Evolutionary conservation across 2,888 invertebrate genomes (phyloP).

Genomic region (Calliopum simillimum): DNA sequence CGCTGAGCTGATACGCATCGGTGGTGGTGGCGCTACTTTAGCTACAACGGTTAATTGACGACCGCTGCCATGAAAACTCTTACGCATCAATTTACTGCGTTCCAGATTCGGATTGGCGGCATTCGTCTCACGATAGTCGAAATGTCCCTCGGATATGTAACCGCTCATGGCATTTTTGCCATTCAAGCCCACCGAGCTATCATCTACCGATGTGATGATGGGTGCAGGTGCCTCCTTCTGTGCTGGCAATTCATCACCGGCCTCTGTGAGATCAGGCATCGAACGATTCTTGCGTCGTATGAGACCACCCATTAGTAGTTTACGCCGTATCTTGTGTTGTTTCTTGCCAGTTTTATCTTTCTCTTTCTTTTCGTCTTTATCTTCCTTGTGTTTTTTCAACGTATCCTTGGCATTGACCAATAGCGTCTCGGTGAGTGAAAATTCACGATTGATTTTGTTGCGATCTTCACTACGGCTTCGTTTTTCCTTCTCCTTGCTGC

Average conservation of each 20-base stretch:
- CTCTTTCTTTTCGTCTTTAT: slow-evolving; percentile 73
- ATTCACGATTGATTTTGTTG: slow-evolving; percentile 80
- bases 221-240: slow-evolving; percentile 62
- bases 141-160: slow-evolving; percentile 87
- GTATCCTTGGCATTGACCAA: slow-evolving; percentile 69
- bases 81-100: slow-evolving; percentile 87
- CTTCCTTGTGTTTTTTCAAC: slow-evolving; percentile 72
- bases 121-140: slow-evolving; percentile 76
- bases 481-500: slow-evolving; percentile 81
- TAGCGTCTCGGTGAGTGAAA: slow-evolving; percentile 75
- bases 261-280: slow-evolving; percentile 91
- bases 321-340: slow-evolving; percentile 89
- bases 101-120: slow-evolving; percentile 84
- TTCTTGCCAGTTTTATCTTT: slow-evolving; percentile 86
- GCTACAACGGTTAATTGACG: slow-evolving; percentile 84
- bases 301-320: slow-evolving; percentile 88
- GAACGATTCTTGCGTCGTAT: slow-evolving; percentile 90
- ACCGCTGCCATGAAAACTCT: slow-evolving; percentile 88
- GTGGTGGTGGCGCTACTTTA: slow-evolving; percentile 88
- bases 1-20: slow-evolving; percentile 87
- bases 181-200: slow-evolving; percentile 79
- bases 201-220: slow-evolving; percentile 75
- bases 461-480: slow-evolving; percentile 87
- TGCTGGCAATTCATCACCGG: slow-evolving; percentile 69
- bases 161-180: slow-evolving; percentile 73